Conservation (phyloP, 64 coral and sea anemone species). For the Acropora yongei region DNA sequence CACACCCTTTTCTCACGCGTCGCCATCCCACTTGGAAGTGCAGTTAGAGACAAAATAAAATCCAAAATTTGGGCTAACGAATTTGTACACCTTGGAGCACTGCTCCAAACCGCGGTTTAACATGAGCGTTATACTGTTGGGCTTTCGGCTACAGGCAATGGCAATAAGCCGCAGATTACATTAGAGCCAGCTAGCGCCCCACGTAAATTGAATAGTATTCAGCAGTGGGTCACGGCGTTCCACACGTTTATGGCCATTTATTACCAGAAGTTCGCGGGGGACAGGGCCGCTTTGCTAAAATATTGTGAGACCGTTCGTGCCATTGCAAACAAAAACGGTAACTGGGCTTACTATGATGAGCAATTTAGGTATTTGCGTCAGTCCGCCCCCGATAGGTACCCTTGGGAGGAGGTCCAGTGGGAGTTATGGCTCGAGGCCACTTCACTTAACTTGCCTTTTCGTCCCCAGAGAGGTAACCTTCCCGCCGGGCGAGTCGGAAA, state of each 20-base stretch:
- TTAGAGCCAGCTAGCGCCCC: background rate
- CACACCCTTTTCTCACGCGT: conserved; percentile 23
- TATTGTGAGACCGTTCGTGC: conserved; percentile 41
- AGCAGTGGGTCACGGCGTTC: conserved; percentile 28
- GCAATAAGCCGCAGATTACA: conserved; percentile 13
- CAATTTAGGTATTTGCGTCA: conserved; percentile 43
- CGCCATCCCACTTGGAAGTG: conserved; percentile 15
- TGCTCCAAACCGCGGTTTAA: background rate
- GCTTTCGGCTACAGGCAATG: conserved; percentile 31
- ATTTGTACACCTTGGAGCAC: background rate
- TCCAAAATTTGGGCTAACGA: background rate
- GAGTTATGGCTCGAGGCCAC: conserved; percentile 46
- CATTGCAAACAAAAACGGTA: conserved; percentile 26
- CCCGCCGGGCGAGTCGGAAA: background rate
- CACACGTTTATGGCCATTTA: conserved; percentile 29
- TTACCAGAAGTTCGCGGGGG: background rate
- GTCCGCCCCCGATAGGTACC: conserved; percentile 38
- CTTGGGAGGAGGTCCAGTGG: conserved; percentile 44
- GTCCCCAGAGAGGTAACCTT: background rate
- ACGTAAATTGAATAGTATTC: conserved; percentile 12
- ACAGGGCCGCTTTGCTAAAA: conserved; percentile 4
- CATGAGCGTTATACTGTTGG: background rate
- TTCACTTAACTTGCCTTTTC: background rate
- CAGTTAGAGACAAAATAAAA: background rate
- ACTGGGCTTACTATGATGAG: conserved; percentile 33